Percentiles rank a stretch among this genome's conserved stretches.
These are phyloP conservation scores for Machimus atricapillus DNA, from an alignment of 2,888 invertebrate genomes.

Conservation along the genomic window DNA sequence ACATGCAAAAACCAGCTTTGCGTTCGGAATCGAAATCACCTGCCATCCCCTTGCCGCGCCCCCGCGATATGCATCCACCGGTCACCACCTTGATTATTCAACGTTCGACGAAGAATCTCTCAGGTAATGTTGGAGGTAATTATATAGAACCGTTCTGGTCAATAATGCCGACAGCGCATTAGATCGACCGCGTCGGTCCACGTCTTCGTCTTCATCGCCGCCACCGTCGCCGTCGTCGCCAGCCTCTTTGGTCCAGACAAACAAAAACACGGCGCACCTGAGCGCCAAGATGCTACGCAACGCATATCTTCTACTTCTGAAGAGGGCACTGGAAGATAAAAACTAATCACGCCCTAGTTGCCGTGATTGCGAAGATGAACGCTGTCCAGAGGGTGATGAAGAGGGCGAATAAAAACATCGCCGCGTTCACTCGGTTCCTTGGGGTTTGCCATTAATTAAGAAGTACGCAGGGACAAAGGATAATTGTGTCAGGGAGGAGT, in stretches of 20 bases:
- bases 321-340: neutral
- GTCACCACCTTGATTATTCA: neutral
- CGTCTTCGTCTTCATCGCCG: neutral
- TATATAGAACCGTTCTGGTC: constrained; percentile 37
- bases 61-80: neutral
- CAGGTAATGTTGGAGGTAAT: constrained; percentile 21
- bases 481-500: neutral
- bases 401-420: neutral
- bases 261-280: neutral
- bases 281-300: neutral
- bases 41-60: neutral
- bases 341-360: constrained; percentile 28
- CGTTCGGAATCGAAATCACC: constrained; percentile 20
- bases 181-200: neutral
- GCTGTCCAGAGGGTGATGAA: neutral
- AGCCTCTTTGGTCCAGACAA: neutral
- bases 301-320: constrained; percentile 5
- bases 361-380: neutral
- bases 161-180: constrained; percentile 42
- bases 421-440: neutral
- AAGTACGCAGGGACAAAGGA: neutral
- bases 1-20: constrained; percentile 4
- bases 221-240: neutral
- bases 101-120: neutral
- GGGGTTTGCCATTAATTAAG: neutral